phyloP scores from a whole-genome alignment of 2,113 vertebrate species.

The Urocolius indicus region DNA sequence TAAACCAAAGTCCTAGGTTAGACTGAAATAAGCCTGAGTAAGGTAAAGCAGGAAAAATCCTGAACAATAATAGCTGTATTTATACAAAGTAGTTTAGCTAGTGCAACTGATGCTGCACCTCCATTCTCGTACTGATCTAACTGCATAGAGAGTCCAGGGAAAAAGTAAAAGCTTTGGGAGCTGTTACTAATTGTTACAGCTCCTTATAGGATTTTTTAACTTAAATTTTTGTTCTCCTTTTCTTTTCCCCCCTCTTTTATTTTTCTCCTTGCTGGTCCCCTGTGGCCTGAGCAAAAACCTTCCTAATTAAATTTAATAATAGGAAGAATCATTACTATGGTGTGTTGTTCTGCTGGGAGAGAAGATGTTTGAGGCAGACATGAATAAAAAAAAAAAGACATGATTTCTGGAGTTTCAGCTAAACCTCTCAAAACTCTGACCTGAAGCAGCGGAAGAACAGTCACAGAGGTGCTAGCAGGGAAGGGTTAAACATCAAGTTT shows the following conservation, averaged over 20 bases:
- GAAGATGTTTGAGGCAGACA: neutral
- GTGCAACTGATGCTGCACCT: neutral
- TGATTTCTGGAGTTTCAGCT: neutral
- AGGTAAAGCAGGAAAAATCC: conserved; percentile 14
- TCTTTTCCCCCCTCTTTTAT: rapidly evolving
- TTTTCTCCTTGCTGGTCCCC: neutral
- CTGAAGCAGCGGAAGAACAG: neutral
- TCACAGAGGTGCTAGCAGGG: neutral
- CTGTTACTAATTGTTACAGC: neutral
- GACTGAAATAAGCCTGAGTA: conserved; percentile 18
- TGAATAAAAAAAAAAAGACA: neutral
- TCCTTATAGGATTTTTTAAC: conserved; percentile 40
- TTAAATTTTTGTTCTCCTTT: neutral
- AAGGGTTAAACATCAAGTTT: neutral
- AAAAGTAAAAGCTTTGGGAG: neutral
- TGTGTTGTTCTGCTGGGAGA: neutral
- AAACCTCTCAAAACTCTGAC: neutral
- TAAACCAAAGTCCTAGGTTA: conserved; percentile 6
- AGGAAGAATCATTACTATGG: conserved; percentile 15
- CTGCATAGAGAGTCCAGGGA: neutral
- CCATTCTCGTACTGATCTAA: neutral
- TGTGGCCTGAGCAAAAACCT: conserved; percentile 13
- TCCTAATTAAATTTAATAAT: conserved; percentile 67
- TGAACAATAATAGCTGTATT: neutral
- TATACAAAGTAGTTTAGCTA: neutral